Evolutionary conservation across 2,113 vertebrate genomes (phyloP).

Genomic region (Ranitomeya variabilis): DNA sequence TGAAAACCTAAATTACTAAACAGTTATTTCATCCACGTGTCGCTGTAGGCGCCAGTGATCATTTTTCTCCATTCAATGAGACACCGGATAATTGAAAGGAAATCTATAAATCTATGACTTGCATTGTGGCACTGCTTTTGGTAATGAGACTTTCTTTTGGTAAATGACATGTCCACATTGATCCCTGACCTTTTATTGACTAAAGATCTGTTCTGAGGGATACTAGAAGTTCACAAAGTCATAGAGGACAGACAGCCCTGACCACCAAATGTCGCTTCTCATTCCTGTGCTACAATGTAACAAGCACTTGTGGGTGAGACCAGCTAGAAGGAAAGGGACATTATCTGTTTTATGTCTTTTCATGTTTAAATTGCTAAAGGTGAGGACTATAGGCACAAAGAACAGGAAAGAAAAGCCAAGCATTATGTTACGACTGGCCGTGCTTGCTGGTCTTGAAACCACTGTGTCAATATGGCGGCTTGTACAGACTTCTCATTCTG

Average conservation of each 20-base stretch:
- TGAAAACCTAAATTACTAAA: not conserved
- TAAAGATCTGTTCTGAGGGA: not conserved
- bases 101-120: not conserved
- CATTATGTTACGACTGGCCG: not conserved
- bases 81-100: not conserved
- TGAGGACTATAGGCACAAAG: not conserved
- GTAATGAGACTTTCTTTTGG: conserved; percentile 22
- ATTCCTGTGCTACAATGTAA: not conserved
- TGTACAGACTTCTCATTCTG: not conserved
- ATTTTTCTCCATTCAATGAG: not conserved
- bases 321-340: not conserved
- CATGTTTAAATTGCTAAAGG: not conserved
- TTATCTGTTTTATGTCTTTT: not conserved
- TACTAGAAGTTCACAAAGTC: not conserved
- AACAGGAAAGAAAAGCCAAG: not conserved
- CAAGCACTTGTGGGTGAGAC: conserved; percentile 23
- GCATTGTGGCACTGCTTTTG: not conserved
- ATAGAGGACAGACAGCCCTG: not conserved
- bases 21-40: not conserved
- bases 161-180: not conserved
- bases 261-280: not conserved
- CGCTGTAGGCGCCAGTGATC: not conserved
- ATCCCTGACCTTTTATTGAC: conserved; percentile 43
- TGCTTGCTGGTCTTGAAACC: not conserved
- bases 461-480: not conserved